Base-by-base conservation (phyloP, 2,797 vertebrate species). In the Diplodus sargus region DNA sequence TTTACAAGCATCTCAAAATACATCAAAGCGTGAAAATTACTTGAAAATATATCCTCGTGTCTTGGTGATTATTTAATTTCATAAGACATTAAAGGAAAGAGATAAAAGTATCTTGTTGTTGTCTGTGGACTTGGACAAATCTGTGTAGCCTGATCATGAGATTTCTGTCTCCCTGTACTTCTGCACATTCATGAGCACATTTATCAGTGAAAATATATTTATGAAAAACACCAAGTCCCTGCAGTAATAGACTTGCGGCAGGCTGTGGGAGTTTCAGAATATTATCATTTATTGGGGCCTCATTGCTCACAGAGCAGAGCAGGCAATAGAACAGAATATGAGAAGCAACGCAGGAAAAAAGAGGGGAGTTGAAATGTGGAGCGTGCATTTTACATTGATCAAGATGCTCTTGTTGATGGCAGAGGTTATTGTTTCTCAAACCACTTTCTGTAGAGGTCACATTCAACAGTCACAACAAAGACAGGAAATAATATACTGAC, bases 181-280 rank as follows among this genome's bases (percentile, higher is more conserved):
- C 57, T 71, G 42, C 61, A 58, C 47, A n/a, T 68, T 79, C 53
- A 76, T 69, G 39, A n/a, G 13, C 45, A 63, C 53, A 57, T 79
- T 63, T 42, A 71, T 79, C 53, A 47, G 30, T 2, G n/a, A 68
- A 77, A 71, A 83, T 63, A 49, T 13, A 61, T 62, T 67, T 42
- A 80, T 77, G 76, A 67, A 71, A 65, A 74, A 54, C 52, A 70
- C 25, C 65, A 75, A 66, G 49, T 52, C 69, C 69, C 56, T 39
- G 71, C 63, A 72, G 59, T 65, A 58, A 78, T 71, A 25, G 28
- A 53, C 53, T 22, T 28, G 69, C 62, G 48, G 48, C 61, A 75
- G 39, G 42, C n/a, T 23, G 62, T 66, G 39, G 42, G 12, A 61
- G 51, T 51, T 63, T 34, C 43, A 42, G 23, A 63, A 34, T 53